A percentile compares a stretch with the other conserved stretches of the same genome.
Conservation (phyloP, 2,113 vertebrate genomes). For the Oryctolagus cuniculus region DNA sequence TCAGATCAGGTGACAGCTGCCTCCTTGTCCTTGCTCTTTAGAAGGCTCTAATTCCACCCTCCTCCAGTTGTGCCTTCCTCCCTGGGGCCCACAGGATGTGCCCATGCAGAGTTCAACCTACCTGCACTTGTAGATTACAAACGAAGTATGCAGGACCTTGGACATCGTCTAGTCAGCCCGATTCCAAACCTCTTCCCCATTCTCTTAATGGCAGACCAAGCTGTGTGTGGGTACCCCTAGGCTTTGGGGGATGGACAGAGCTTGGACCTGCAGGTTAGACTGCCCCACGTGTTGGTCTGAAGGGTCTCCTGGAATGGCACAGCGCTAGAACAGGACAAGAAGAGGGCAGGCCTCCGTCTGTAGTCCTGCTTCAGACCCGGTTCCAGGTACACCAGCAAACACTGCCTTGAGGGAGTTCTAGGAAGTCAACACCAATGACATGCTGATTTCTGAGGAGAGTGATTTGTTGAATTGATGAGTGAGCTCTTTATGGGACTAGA, state of each 20-base stretch:
- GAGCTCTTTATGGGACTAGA: not conserved
- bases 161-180: not conserved
- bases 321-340: not conserved
- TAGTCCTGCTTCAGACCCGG: not conserved
- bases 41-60: not conserved
- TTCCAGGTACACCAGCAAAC: not conserved
- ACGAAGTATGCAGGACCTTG: not conserved
- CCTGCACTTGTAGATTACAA: not conserved
- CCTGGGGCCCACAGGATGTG: not conserved
- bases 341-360: not conserved
- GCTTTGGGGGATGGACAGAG: not conserved
- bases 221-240: not conserved
- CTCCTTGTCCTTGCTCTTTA: not conserved
- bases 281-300: not conserved
- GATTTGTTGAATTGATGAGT: not conserved
- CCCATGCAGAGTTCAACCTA: not conserved
- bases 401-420: not conserved
- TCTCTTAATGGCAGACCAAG: conserved; percentile 1
- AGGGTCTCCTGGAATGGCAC: not conserved
- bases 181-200: not conserved
- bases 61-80: not conserved
- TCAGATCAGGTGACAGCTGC: not conserved
- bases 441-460: not conserved
- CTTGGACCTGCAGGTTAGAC: not conserved
- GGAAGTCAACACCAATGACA: not conserved